Conservation (phyloP, 2,113 vertebrate genomes). For the Cyanoderma ruficeps region DNA sequence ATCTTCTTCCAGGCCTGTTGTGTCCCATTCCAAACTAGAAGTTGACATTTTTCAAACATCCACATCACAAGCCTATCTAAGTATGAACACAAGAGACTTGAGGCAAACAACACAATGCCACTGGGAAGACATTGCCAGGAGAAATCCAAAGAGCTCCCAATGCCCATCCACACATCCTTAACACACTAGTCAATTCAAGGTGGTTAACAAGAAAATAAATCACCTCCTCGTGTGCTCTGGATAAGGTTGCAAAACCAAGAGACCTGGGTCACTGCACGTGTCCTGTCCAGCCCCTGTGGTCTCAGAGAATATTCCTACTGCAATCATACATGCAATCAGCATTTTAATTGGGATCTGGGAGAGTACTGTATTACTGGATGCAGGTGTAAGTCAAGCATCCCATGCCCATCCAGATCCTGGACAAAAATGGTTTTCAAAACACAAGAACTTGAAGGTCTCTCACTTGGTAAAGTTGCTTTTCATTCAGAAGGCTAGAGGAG, state of each 20-base stretch:
- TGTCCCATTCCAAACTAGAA: neutral
- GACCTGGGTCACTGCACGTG: accelerated
- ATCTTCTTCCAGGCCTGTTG: neutral
- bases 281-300: neutral
- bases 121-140: neutral
- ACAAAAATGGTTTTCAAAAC: neutral
- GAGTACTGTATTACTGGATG: neutral
- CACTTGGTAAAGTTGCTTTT: neutral
- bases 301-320: neutral
- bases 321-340: neutral
- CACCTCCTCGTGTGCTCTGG: neutral
- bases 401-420: neutral
- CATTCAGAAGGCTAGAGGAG: neutral
- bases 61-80: accelerated
- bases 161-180: neutral
- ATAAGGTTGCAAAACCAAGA: neutral
- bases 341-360: neutral
- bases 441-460: neutral
- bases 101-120: neutral
- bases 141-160: neutral
- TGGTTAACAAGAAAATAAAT: neutral
- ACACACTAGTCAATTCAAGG: neutral
- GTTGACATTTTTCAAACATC: neutral
- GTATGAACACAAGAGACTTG: neutral
- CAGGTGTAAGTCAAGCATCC: neutral